Conservation (phyloP, 2,888 invertebrate genomes). For the Esperia sulphurella region DNA sequence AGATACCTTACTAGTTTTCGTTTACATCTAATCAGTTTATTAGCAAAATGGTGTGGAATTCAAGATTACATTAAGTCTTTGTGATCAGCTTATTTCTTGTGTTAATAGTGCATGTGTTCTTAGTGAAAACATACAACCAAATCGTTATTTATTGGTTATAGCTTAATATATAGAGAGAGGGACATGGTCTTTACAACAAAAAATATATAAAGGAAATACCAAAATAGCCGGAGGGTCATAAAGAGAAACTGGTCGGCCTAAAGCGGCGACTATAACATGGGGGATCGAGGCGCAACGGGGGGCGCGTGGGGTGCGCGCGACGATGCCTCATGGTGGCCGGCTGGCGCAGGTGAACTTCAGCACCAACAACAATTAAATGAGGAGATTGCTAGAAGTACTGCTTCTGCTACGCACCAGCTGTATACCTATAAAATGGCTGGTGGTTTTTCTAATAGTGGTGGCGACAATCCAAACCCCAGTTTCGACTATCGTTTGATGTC, state of each 20-base stretch:
- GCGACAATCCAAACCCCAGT: constrained; percentile 82
- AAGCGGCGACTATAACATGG: constrained; percentile 69
- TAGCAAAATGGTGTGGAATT: constrained; percentile 38
- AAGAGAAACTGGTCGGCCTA: constrained; percentile 70
- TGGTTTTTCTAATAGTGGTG: constrained; percentile 86
- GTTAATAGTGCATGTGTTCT: constrained; percentile 35
- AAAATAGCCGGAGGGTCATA: constrained; percentile 47
- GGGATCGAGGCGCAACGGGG: constrained; percentile 76
- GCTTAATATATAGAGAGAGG: constrained; percentile 20
- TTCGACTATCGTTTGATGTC: constrained; percentile 87
- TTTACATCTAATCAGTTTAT: constrained; percentile 14
- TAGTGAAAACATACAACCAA: constrained; percentile 9
- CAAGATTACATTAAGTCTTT: constrained; percentile 53
- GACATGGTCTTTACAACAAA: constrained; percentile 50
- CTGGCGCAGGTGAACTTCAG: constrained; percentile 70
- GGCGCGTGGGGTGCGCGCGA: constrained; percentile 80
- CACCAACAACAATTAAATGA: constrained; percentile 74
- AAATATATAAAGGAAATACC: constrained; percentile 38
- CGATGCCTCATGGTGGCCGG: constrained; percentile 78
- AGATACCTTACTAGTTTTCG: constrained; percentile 34
- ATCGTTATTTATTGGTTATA: constrained; percentile 20
- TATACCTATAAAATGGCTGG: constrained; percentile 93
- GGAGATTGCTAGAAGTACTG: constrained; percentile 67
- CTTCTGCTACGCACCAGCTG: constrained; percentile 82
- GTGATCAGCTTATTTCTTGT: constrained; percentile 48